Percentiles rank a stretch among this genome's conserved stretches.
Conservation (phyloP, 2,113 vertebrate genomes). For the Passer montanus region DNA sequence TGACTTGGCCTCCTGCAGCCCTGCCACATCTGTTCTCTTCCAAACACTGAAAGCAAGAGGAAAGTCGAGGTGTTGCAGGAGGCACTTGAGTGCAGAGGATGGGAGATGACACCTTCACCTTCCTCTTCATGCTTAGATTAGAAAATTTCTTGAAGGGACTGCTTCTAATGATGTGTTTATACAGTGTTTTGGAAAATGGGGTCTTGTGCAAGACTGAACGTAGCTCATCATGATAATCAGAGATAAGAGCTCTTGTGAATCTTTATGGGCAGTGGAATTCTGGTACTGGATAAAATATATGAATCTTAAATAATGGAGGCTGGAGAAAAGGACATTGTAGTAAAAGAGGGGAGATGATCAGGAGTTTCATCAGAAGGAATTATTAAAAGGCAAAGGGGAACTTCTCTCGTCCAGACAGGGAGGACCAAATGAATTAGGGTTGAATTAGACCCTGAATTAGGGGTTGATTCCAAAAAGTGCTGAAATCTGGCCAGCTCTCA, state of each 20-base stretch:
- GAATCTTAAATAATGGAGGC: neutral
- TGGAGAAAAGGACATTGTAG: neutral
- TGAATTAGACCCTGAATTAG: neutral
- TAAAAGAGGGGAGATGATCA: neutral
- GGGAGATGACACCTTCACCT: neutral
- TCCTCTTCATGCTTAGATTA: neutral
- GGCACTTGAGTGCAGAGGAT: neutral
- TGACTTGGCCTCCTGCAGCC: neutral
- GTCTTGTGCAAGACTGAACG: neutral
- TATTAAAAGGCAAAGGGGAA: neutral
- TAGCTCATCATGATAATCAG: neutral
- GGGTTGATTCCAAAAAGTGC: neutral
- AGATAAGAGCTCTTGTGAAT: neutral
- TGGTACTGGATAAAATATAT: neutral
- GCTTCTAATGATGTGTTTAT: neutral
- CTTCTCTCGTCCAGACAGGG: accelerated
- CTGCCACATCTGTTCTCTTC: slow-evolving; percentile 13
- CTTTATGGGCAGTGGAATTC: neutral
- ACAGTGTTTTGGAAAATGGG: neutral
- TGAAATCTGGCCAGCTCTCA: neutral
- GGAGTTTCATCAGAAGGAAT: neutral
- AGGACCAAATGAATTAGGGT: neutral
- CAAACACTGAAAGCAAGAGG: neutral
- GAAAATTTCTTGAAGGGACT: neutral
- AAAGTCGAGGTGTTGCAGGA: neutral